Evolutionary conservation across 1,140 invertebrate genomes (phyloP), one percentile per base, ranked within the genome.

Genomic region (Eulimnadia texana): DNA sequence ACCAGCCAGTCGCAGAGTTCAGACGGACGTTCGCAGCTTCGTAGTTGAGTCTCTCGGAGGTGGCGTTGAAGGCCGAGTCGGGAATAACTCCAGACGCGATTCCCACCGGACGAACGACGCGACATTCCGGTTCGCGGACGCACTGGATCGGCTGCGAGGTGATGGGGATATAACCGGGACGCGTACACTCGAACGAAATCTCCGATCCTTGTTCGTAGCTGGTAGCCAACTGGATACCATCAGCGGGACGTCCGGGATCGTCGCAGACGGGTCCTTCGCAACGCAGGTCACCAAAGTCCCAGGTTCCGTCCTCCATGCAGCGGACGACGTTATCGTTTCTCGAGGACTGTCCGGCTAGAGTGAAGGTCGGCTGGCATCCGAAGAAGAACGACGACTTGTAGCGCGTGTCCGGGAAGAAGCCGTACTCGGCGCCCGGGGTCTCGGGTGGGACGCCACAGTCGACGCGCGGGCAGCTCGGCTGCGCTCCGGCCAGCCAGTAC

Each of bases 251-350:
- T 1, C 93, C 91, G 1, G 94, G 94, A 77, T 98, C 93, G 72
- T 89, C 84, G 72, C 93, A 97, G 1, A 95, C 91, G 22, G 92
- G 91, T 60, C 92, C 93, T 78, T 96, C 92, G 70, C 94, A 98
- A 53, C 91, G 79, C 19, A 98, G 76, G 72, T 96, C 90, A 10
- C 93, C 93, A 73, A 97, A 95, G 74, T 98, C 94, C 94, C 94
- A 98, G 56, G 90, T 84, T 6, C 89, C 90, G 70, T 93, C 92
- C 1, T 83, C 83, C 75, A 88, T 85, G 73, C 93, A 98, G 57
- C 80, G 71, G 0, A 97, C 91, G 20, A 93, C 84, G 69, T 93
- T 93, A 68, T 97, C 92, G 66, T 91, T 86, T 66, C 84, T 84
- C 33, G 82, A 86, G 0, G 89, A 93, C 77, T 94, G 90, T 2